These are phyloP conservation scores for Trichonephila clavipes DNA, from an alignment of 1,140 invertebrate species.

Conservation along the genomic window DNA sequence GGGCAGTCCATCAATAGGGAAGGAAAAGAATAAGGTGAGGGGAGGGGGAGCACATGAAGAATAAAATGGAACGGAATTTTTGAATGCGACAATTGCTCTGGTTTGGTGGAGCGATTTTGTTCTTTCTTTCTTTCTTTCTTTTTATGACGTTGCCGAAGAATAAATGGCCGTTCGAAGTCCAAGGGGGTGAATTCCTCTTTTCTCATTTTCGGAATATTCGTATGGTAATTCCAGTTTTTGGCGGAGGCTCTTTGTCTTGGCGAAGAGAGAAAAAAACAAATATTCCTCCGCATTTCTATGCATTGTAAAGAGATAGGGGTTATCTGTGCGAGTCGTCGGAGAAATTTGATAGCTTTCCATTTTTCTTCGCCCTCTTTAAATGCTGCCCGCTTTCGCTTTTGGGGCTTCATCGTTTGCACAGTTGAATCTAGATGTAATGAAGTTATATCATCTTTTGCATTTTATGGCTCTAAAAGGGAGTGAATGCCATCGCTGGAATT, in stretches of 20 bases:
- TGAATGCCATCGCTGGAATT: no score
- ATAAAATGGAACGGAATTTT: slow-evolving; percentile 1
- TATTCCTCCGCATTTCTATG: background rate
- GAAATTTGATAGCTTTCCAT: background rate
- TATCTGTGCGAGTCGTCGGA: background rate
- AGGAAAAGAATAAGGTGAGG: background rate
- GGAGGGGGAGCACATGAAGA: background rate
- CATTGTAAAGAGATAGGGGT: slow-evolving; percentile 13
- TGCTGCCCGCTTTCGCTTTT: background rate
- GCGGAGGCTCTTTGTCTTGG: background rate
- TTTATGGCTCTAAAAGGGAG: background rate
- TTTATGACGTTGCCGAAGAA: background rate
- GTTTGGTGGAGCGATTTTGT: background rate
- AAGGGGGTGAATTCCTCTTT: slow-evolving; percentile 39
- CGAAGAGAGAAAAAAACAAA: background rate
- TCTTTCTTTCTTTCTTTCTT: background rate
- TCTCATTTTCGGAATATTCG: slow-evolving; percentile 28
- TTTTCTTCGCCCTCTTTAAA: background rate
- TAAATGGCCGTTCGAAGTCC: slow-evolving; percentile 31
- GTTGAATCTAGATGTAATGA: background rate
- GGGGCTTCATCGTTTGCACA: background rate
- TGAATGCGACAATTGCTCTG: slow-evolving; percentile 25
- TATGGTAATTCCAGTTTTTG: slow-evolving; percentile 52
- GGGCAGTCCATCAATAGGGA: background rate
- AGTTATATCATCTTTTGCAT: background rate